Conservation (phyloP, 30 jellyfish, hydroid and myxozoan genomes). For the Hydractinia echinata region DNA sequence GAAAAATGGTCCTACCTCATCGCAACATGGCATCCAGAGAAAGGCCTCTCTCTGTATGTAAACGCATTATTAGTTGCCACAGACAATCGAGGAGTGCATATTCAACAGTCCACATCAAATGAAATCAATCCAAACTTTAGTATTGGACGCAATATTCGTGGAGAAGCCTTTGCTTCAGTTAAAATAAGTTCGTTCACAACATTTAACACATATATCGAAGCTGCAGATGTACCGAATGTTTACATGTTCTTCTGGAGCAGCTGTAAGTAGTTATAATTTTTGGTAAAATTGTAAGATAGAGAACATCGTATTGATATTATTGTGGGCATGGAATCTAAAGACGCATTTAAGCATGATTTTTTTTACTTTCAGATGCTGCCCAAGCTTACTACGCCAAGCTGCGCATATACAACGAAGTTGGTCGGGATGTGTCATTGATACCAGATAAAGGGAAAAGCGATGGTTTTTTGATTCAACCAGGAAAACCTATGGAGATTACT, state of each 20-base stretch:
- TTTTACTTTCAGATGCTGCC: conserved; percentile 64
- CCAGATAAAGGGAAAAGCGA: conserved; percentile 93
- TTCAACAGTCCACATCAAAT: conserved; percentile 45
- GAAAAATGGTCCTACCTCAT: conserved; percentile 67
- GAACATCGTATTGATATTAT: neutral
- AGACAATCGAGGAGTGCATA: conserved; percentile 72
- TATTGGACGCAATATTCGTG: conserved; percentile 88
- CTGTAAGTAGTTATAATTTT: conserved; percentile 51
- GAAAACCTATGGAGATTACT: conserved; percentile 70
- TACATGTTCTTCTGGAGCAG: conserved; percentile 95
- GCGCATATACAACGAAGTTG: conserved; percentile 80
- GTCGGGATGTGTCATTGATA: conserved; percentile 47
- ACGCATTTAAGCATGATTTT: neutral
- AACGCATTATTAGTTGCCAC: conserved; percentile 70
- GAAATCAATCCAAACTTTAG: conserved; percentile 87
- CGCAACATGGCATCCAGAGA: conserved; percentile 82
- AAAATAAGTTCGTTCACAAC: conserved; percentile 82
- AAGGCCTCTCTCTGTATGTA: conserved; percentile 70
- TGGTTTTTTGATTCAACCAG: conserved; percentile 79
- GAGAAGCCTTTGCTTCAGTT: conserved; percentile 75
- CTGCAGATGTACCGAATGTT: conserved; percentile 60
- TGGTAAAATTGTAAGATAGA: neutral
- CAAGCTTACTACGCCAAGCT: conserved; percentile 73
- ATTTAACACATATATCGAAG: conserved; percentile 57
- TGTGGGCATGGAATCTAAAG: neutral